phyloP scores from a whole-genome alignment of 2,113 vertebrate species.

The Apteryx owenii region DNA sequence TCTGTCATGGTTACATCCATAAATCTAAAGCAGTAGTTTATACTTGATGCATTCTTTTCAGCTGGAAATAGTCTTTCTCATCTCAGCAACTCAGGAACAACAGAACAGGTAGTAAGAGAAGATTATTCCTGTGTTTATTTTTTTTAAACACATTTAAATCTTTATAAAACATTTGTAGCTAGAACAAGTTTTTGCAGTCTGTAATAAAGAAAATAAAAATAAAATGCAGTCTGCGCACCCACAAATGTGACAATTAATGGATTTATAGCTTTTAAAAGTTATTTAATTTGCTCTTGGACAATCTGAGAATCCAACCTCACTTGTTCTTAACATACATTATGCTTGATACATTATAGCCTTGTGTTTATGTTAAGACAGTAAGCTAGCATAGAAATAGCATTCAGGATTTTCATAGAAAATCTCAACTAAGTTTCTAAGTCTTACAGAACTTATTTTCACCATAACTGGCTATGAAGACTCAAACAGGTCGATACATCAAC shows the following conservation, averaged over 20 bases:
- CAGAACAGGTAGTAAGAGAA: neutral
- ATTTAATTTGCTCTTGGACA: neutral
- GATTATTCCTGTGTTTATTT: neutral
- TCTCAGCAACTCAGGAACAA: neutral
- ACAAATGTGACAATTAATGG: neutral
- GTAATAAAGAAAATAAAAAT: neutral
- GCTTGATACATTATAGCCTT: neutral
- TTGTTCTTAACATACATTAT: neutral
- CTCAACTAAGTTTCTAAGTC: neutral
- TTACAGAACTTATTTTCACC: neutral
- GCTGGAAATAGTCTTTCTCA: neutral
- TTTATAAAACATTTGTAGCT: neutral
- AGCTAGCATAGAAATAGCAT: neutral
- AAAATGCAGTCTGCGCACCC: neutral
- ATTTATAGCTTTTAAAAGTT: neutral
- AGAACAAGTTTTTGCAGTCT: accelerated
- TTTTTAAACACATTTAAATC: neutral
- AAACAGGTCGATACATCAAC: neutral
- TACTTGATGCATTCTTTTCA: neutral
- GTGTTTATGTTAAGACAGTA: neutral
- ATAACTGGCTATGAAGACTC: neutral
- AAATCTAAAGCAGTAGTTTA: neutral
- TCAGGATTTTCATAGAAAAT: neutral
- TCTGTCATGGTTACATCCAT: neutral
- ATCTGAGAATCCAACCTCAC: neutral